Conservation (phyloP, 2,113 vertebrate genomes). For the Isurus oxyrinchus region DNA sequence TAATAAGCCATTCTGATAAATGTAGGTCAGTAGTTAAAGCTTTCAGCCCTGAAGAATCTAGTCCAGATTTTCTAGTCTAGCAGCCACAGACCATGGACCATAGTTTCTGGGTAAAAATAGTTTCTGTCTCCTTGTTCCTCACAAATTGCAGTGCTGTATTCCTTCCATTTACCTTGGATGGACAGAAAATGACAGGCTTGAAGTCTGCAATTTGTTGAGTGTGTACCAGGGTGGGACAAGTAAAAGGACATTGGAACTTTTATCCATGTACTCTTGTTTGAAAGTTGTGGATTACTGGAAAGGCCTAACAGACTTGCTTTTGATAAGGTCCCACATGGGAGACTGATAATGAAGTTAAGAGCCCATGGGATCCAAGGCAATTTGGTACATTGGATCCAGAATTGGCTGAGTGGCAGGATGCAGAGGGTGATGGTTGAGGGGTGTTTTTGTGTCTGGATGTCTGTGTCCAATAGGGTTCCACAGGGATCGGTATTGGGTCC, state of each 20-base stretch:
- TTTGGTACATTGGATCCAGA: too few relatives aligned
- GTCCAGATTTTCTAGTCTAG: not conserved
- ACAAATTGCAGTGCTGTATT: not conserved
- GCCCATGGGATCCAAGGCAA: too few relatives aligned
- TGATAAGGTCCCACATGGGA: too few relatives aligned
- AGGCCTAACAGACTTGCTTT: not conserved
- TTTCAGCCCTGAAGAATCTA: not conserved
- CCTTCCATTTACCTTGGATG: not conserved
- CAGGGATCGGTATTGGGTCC: too few relatives aligned
- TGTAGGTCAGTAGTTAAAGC: not conserved
- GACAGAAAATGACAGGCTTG: not conserved
- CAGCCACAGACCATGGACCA: not conserved
- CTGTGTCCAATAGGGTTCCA: too few relatives aligned
- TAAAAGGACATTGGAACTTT: not conserved
- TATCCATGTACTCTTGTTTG: not conserved
- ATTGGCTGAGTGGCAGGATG: too few relatives aligned
- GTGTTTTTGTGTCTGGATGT: too few relatives aligned
- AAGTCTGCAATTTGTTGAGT: not conserved
- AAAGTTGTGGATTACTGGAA: not conserved
- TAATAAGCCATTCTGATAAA: not conserved
- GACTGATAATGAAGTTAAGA: too few relatives aligned
- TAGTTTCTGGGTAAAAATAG: not conserved
- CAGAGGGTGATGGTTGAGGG: too few relatives aligned
- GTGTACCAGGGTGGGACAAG: not conserved
- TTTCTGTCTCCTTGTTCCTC: not conserved